Evolutionary conservation across 2,888 invertebrate genomes (phyloP).

Genomic region (Chrysotoxum bicinctum): DNA sequence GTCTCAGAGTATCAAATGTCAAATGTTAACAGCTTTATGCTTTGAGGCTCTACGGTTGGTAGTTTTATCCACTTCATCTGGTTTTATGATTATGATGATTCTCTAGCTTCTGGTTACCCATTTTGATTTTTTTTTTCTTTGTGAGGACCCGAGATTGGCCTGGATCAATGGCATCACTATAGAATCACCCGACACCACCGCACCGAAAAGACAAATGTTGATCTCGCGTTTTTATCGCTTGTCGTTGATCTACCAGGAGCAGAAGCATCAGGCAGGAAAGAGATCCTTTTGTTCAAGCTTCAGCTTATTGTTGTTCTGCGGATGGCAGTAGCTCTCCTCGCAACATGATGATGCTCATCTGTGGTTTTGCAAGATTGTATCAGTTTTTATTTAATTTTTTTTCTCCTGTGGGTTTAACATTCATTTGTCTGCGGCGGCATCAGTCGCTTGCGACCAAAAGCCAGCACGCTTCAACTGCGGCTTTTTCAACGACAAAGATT

Average conservation of each 20-base stretch:
- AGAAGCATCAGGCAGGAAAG: neutral
- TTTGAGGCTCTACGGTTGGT: conserved; percentile 37
- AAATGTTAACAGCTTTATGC: conserved; percentile 67
- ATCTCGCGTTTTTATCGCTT: conserved; percentile 63
- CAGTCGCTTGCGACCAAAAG: conserved; percentile 26
- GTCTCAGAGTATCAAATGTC: conserved; percentile 68
- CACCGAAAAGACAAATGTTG: conserved; percentile 47
- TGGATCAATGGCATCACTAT: conserved; percentile 55
- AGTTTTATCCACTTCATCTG: conserved; percentile 56
- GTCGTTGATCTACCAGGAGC: conserved; percentile 63
- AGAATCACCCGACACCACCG: conserved; percentile 48
- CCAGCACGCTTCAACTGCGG: conserved; percentile 17
- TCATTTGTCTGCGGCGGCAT: conserved; percentile 37
- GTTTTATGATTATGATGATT: conserved; percentile 68
- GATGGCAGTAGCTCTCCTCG: conserved; percentile 49
- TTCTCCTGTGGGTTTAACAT: conserved; percentile 36
- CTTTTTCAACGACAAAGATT: conserved; percentile 54
- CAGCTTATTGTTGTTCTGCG: conserved; percentile 32
- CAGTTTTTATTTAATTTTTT: conserved; percentile 13
- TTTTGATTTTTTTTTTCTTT: conserved; percentile 2
- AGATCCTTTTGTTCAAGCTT: conserved; percentile 65
- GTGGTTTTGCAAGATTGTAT: conserved; percentile 71
- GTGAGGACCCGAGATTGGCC: conserved; percentile 48
- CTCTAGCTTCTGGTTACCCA: conserved; percentile 65
- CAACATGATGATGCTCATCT: conserved; percentile 63